Evolutionary conservation across 1,140 invertebrate species (phyloP).

Genomic region (Manduca sexta): DNA sequence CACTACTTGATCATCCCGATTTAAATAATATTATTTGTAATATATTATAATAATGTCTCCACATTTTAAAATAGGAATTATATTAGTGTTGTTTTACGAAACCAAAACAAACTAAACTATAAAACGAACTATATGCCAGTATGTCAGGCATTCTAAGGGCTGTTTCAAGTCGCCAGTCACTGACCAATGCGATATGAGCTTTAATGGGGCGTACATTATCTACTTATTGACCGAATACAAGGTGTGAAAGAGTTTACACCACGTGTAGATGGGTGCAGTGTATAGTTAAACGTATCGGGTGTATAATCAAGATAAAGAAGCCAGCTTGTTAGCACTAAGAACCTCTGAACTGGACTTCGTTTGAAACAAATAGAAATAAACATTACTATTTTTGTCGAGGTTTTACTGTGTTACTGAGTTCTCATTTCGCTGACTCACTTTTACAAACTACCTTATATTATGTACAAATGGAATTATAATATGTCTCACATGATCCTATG

Average conservation of each 20-base stretch:
- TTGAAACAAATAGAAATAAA: no score
- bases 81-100: not conserved
- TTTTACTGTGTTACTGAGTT: no score
- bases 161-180: constrained; percentile 53
- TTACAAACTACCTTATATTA: no score
- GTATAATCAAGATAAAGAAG: no score
- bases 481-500: no score
- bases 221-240: constrained; percentile 60
- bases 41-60: not conserved
- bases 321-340: not conserved
- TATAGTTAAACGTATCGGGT: not conserved
- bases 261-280: constrained; percentile 16
- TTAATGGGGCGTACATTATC: constrained; percentile 52
- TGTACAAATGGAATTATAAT: no score
- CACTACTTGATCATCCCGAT: no score
- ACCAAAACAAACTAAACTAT: not conserved
- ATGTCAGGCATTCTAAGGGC: constrained; percentile 47
- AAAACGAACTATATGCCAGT: constrained; percentile 11
- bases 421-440: no score
- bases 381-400: no score
- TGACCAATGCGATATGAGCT: constrained; percentile 42
- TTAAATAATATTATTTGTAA: not conserved
- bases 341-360: no score
- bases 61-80: no score
- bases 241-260: constrained; percentile 47